Evolutionary conservation across 2,888 invertebrate species (phyloP).

Genomic region (Plemyria rubiginata): DNA sequence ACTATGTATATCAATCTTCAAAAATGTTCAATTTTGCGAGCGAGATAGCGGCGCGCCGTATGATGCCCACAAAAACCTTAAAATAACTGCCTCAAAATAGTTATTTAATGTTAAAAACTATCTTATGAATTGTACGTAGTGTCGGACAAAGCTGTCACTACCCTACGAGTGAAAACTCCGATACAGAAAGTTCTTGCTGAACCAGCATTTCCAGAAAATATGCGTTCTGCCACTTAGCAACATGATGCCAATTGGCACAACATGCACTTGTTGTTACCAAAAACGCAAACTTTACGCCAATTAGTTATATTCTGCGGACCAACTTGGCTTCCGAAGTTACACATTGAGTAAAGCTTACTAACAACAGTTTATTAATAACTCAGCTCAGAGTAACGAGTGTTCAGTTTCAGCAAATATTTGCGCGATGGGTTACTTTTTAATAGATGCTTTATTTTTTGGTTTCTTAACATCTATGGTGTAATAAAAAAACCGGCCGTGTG

Average conservation of each 20-base stretch:
- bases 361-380: conserved; percentile 19
- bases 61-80: too few species aligned
- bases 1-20: too few species aligned
- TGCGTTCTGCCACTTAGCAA: conserved; percentile 3
- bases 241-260: conserved; percentile 9
- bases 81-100: too few species aligned
- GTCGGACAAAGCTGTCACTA: too few species aligned
- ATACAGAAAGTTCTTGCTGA: too few species aligned
- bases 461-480: background rate
- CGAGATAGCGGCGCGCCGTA: too few species aligned
- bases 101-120: too few species aligned
- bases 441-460: conserved; percentile 3
- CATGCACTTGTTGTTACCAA: conserved; percentile 8
- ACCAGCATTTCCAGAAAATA: background rate
- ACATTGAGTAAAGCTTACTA: conserved; percentile 7
- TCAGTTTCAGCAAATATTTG: conserved; percentile 15
- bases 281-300: conserved; percentile 11
- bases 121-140: too few species aligned
- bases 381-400: conserved; percentile 6
- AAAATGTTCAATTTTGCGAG: too few species aligned
- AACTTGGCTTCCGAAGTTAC: conserved; percentile 15
- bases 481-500: background rate
- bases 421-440: background rate
- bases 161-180: too few species aligned
- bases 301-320: conserved; percentile 17